Conservation (phyloP, 2,113 vertebrate genomes). For the Antigone vipio region DNA sequence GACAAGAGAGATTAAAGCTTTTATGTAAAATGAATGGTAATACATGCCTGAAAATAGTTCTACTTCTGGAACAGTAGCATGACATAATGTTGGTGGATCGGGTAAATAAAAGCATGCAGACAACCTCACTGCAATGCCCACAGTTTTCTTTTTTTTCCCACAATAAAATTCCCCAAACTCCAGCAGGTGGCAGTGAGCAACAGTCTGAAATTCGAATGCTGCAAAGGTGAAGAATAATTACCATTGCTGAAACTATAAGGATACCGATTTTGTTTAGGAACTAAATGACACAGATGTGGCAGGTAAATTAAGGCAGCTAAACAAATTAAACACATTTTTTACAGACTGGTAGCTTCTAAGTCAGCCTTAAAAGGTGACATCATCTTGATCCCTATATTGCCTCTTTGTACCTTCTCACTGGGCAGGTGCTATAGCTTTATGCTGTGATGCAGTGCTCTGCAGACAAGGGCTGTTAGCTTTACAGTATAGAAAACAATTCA, state of each 20-base stretch:
- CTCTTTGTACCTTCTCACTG: not conserved
- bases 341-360: conserved; percentile 4
- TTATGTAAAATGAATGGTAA: not conserved
- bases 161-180: not conserved
- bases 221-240: not conserved
- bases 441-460: not conserved
- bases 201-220: not conserved
- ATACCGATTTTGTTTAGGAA: not conserved
- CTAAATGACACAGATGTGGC: not conserved
- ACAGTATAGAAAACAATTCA: not conserved
- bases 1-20: not conserved
- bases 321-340: conserved; percentile 44
- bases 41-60: not conserved
- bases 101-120: not conserved
- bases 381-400: not conserved
- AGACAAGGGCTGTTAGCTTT: not conserved
- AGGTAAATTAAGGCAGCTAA: conserved; percentile 10
- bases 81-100: not conserved
- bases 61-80: not conserved
- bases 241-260: not conserved
- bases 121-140: not conserved
- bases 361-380: not conserved
- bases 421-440: not conserved
- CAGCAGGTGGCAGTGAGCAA: conserved; percentile 65
- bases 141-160: not conserved